Conservation (phyloP, 2,113 vertebrate genomes). For the Phyllostomus discolor region DNA sequence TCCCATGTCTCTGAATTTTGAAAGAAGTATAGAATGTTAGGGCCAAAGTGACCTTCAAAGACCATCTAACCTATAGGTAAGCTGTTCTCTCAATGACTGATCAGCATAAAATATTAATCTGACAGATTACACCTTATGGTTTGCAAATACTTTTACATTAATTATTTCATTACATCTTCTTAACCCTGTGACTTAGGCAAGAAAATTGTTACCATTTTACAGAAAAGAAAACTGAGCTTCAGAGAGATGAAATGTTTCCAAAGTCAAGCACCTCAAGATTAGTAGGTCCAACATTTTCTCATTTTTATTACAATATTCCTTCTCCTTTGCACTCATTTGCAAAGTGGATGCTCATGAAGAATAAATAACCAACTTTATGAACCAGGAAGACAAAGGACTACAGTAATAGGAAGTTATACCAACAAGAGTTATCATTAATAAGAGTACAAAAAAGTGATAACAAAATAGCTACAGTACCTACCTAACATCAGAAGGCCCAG, state of each 20-base stretch:
- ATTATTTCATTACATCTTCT: not conserved
- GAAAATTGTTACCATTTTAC: constrained; percentile 9
- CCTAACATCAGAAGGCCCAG: not conserved
- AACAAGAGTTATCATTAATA: not conserved
- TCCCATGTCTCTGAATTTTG: not conserved
- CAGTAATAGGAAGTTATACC: not conserved
- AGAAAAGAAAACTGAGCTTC: constrained; percentile 6
- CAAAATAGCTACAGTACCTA: not conserved
- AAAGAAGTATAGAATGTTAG: not conserved
- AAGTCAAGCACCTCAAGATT: not conserved
- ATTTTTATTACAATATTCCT: constrained; percentile 15
- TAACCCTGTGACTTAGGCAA: not conserved
- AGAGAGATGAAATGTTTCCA: not conserved
- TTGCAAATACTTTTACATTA: not conserved
- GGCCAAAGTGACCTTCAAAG: constrained; percentile 23
- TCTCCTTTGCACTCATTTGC: not conserved
- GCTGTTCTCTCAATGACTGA: not conserved
- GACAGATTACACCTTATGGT: not conserved
- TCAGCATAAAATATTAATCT: not conserved
- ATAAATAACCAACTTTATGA: constrained; percentile 8
- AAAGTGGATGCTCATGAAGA: not conserved
- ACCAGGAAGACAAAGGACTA: not conserved
- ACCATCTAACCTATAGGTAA: not conserved
- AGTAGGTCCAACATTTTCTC: not conserved
- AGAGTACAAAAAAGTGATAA: not conserved